Conservation (phyloP, 2,113 vertebrate genomes). For the Amblyornis subalaris region DNA sequence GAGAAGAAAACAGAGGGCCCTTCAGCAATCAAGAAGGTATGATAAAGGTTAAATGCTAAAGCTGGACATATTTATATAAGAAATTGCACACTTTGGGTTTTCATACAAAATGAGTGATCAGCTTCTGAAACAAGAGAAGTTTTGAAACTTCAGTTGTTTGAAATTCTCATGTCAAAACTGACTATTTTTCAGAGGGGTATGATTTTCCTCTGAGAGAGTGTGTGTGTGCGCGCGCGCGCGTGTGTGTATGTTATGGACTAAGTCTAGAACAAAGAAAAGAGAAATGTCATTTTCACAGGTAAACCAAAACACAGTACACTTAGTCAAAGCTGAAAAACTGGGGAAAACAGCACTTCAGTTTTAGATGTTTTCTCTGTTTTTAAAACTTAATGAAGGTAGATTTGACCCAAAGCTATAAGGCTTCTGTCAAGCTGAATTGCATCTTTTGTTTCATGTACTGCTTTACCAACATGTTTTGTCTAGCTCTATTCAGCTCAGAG, state of each 20-base stretch:
- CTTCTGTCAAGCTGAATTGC: neutral
- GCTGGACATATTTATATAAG: neutral
- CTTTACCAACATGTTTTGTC: conserved; percentile 28
- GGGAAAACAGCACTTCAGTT: neutral
- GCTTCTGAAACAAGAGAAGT: neutral
- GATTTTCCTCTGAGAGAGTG: neutral
- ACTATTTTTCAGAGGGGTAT: neutral
- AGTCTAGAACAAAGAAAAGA: neutral
- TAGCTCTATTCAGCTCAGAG: conserved; percentile 35
- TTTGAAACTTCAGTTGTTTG: neutral
- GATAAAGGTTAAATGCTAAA: neutral
- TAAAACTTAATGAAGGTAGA: neutral
- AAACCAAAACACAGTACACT: neutral
- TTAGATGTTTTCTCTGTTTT: neutral
- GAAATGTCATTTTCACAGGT: neutral
- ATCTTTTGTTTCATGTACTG: neutral
- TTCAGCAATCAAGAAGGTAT: neutral
- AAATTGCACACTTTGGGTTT: neutral
- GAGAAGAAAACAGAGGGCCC: neutral
- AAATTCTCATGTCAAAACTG: neutral
- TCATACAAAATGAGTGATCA: neutral
- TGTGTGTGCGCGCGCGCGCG: neutral
- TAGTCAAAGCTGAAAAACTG: neutral
- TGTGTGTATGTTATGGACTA: neutral
- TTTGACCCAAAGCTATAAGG: conserved; percentile 19